phyloP scores from a whole-genome alignment of 2,888 invertebrate species.

The Drosophila fungiperda region DNA sequence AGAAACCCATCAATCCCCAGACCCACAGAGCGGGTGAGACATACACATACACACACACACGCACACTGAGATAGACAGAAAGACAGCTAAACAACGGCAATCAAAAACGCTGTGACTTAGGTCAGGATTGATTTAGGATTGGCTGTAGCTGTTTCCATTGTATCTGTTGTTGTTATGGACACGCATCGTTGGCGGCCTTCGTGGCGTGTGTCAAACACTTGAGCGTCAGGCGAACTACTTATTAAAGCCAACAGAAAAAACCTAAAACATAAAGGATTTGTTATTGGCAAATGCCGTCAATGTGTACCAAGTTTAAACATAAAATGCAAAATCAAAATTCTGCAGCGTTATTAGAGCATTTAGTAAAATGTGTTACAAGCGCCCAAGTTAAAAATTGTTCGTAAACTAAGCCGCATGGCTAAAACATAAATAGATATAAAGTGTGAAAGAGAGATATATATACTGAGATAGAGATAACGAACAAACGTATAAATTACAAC shows the following conservation, averaged over 20 bases:
- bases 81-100: constrained; percentile 48
- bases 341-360: constrained; percentile 72
- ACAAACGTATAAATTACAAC: constrained; percentile 73
- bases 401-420: constrained; percentile 36
- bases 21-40: neutral
- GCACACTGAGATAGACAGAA: neutral
- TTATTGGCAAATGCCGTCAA: neutral
- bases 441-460: constrained; percentile 4
- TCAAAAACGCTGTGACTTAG: constrained; percentile 65
- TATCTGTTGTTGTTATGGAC: constrained; percentile 23
- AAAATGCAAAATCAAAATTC: constrained; percentile 41
- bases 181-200: constrained; percentile 53
- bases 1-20: constrained; percentile 70
- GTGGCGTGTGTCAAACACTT: constrained; percentile 32
- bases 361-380: constrained; percentile 48
- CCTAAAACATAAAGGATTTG: constrained; percentile 31
- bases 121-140: constrained; percentile 67
- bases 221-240: constrained; percentile 22
- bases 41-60: neutral
- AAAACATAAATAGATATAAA: constrained; percentile 23
- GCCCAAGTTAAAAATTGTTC: constrained; percentile 43
- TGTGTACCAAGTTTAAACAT: constrained; percentile 23
- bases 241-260: neutral
- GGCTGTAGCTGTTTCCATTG: constrained; percentile 9
- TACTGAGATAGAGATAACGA: constrained; percentile 32